Evolutionary conservation across 2,888 invertebrate species (phyloP), one percentile per base, ranked within the genome.

Genomic region (Bombyx huttoni): DNA sequence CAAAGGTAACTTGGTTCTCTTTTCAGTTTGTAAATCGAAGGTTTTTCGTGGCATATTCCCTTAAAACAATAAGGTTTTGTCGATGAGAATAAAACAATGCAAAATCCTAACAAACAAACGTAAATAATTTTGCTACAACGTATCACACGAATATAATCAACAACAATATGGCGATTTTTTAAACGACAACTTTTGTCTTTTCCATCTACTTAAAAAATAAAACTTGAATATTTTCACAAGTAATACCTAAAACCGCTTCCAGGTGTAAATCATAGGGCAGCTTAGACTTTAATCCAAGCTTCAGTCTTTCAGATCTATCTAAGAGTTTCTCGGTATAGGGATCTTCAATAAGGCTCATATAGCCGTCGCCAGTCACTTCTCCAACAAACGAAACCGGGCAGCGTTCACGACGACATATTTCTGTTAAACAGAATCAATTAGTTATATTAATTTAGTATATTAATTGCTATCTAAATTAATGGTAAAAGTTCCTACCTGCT

Each of bases 381-480:
- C 99, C 99, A 1, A 99, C 98, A 73, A 97, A 94, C 64, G 94
- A 94, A 0, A 98, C 93, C 0, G 97, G 96, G 73, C 99, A 98
- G 56, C 96, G 91, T 87, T 99, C 99, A 55, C 99, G 91, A 40
- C 87, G 78, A 52, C 96, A 95, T 53, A 99, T 94, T 57, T 90
- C 89, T 89, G 65, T 49, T 64, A 66, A 46, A 48, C 49, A 47
- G 35, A 48, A 46, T 24, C 5, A 45, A 34, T 8, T 8, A 46
- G 45, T 49, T 24, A 47, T 3, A 24, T 24, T 24, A 24, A 24
- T 5, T 24, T 5, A 24, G 3, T 24, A 24, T 24, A 24, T 24
- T 24, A 24, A 24, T 24, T 24, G 24, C 24, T 24, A 24, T 24
- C 24, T 24, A 24, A 24, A 24, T 2, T 24, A 24, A 5, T 24